Evolutionary conservation across 64 coral and sea anemone species (phyloP).

Genomic region (Montipora sp.): DNA sequence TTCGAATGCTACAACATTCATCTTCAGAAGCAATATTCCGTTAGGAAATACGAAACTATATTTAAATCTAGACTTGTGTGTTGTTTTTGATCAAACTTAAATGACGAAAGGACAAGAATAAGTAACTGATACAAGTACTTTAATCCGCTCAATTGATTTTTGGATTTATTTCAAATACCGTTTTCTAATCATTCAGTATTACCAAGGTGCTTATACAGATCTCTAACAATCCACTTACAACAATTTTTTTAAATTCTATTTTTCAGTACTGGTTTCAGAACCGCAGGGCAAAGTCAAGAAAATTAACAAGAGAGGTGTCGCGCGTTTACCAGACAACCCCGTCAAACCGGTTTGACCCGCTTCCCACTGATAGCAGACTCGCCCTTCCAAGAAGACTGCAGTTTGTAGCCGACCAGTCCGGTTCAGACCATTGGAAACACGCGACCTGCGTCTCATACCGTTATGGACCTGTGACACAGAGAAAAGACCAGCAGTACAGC

Average conservation of each 20-base stretch:
- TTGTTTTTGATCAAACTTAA: too few species aligned
- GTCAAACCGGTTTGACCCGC: slow-evolving; percentile 9
- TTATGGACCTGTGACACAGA: not conserved
- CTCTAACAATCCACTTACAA: too few species aligned
- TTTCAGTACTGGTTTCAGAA: slow-evolving; percentile 34
- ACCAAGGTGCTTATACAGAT: too few species aligned
- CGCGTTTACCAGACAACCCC: not conserved
- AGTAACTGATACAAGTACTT: too few species aligned
- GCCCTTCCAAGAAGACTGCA: not conserved
- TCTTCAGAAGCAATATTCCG: too few species aligned
- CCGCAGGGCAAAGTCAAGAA: slow-evolving; percentile 24
- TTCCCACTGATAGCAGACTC: not conserved
- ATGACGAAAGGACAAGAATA: too few species aligned
- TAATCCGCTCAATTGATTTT: too few species aligned
- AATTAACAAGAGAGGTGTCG: not conserved
- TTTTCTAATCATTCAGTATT: too few species aligned
- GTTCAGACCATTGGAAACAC: not conserved
- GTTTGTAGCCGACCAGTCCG: not conserved
- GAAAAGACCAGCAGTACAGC: not conserved
- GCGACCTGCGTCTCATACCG: not conserved
- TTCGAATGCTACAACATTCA: too few species aligned
- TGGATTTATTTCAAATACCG: too few species aligned
- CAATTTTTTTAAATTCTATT: not conserved
- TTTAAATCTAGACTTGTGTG: too few species aligned
- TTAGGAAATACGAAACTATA: too few species aligned